Base-by-base conservation (phyloP, 2,888 invertebrate species). In the Pachliopta kotzebuea region DNA sequence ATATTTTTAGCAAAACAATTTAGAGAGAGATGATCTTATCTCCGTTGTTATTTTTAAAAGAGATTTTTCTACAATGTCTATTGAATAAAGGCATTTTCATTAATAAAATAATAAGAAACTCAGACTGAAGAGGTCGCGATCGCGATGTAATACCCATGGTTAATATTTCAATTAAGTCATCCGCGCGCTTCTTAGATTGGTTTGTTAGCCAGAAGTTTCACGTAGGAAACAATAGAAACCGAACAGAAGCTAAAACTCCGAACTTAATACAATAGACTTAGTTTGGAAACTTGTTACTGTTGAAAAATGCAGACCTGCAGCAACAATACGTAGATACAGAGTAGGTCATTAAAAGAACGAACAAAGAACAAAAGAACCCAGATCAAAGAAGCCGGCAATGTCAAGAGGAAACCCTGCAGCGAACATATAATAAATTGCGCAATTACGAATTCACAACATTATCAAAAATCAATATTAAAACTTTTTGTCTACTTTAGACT, bases 351-450 rank as follows among this genome's bases (percentile, higher is more conserved):
- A 64, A 49, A 64, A 64, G 55, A 63, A 63, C 54, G 59, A 50
- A 59, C 60, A 59, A 56, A 59, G 60, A 60, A 64, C 55, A 55
- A 52, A 64, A 52, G 56, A 49, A 17, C 31, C 29, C 49, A 50
- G 55, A 59, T 64, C 60, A 64, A 64, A 64, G 37, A 60, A 50
- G 26, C 60, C 9, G 60, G 31, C 60, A 64, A 64, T 64, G 60
- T 60, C 64, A 64, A 64, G 60, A 64, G 60, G 26, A 56, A 52
- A 31, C 59, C 31, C 7, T 55, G 37, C 60, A 55, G 26, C 29
- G 24, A 60, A 59, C 58, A 55, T 55, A 60, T 59, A 54, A 29
- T 55, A 50, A 63, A 63, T 45, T 53, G 29, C 18, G 53, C 57
- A 53, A 37, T 63, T 42, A 53, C 17, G 55, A 37, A 64, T 55